Base-by-base conservation (phyloP, 2,113 vertebrate species). In the Suncus etruscus region DNA sequence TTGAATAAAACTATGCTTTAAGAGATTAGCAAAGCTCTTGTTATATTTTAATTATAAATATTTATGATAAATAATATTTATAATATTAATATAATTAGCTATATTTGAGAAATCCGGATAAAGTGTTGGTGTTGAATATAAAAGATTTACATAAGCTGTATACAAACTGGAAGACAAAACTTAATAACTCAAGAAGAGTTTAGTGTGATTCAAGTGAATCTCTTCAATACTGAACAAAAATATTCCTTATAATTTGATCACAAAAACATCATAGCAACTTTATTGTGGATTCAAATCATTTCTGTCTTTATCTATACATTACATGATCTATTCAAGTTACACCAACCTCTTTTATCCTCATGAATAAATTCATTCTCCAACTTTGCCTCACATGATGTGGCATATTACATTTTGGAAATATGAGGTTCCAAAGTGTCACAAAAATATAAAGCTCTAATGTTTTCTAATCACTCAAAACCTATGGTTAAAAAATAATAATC, bases 401-500 rank as follows among this genome's bases (percentile, higher is more conserved):
- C 63, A 82, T 73, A 91, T 90, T 86, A 72, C n/a, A 78, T 86
- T 94, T 77, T 80, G n/a, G 94, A 96, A 95, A 27, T 69, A 68
- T 45, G 79, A 95, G 12, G 90, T 95, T 95, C 87, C 81, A 58
- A 94, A 73, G n/a, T 97, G 72, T 88, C 91, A 94, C 78, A 91
- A 10, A 94, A 89, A 97, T 81, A 89, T 29, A 92, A 22, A 94
- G 72, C 20, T 63, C 48, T 95, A 94, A 96, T 94, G 63, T 63
- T 83, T 95, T 95, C 76, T 94, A 93, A 97, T 97, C 93, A 91
- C 65, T 92, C 77, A 54, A 88, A 96, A 39, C 39, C 47, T 78
- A 31, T 69, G 51, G 76, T 89, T 93, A 90, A 93, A 93, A 97
- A 86, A 96, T 90, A 65, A 92, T 95, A 97, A 97, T 96, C 84